These are phyloP conservation scores for Globodera ellingtonae DNA, from an alignment of 1,140 invertebrate genomes.

Conservation along the genomic window DNA sequence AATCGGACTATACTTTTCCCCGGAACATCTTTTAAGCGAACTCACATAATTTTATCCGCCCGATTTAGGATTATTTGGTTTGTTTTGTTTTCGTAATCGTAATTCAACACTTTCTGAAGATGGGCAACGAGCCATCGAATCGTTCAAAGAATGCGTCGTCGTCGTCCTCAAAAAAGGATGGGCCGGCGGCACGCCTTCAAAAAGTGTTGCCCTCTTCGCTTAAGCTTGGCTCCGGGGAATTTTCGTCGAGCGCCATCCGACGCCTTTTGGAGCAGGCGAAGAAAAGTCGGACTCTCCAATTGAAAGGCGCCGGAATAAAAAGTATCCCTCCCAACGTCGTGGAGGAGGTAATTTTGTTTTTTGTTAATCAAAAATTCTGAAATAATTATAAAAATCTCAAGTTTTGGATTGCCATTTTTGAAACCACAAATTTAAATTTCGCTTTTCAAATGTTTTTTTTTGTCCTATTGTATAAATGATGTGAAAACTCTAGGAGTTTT, in stretches of 20 bases:
- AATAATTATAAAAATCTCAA: slow-evolving; percentile 64
- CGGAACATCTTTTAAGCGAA: no score
- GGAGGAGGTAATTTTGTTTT: slow-evolving; percentile 38
- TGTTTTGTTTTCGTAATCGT: no score
- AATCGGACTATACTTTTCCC: no score
- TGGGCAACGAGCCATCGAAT: slow-evolving; percentile 28
- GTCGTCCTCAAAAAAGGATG: slow-evolving; percentile 10
- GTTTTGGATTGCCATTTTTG: neutral
- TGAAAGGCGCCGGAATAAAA: slow-evolving; percentile 79
- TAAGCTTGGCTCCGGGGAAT: slow-evolving; percentile 37
- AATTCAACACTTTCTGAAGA: neutral
- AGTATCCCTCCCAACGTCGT: slow-evolving; percentile 67
- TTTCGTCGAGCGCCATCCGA: slow-evolving; percentile 70
- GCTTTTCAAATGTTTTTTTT: neutral
- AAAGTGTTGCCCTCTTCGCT: slow-evolving; percentile 29
- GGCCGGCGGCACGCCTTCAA: slow-evolving; percentile 10
- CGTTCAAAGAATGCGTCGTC: neutral
- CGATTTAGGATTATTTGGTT: no score
- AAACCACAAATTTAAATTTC: neutral
- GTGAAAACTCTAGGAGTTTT: no score
- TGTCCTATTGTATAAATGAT: slow-evolving; percentile 55
- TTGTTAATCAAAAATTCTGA: no score
- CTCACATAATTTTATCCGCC: no score
- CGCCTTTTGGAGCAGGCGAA: slow-evolving; percentile 87
- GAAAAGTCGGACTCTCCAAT: slow-evolving; percentile 87